Percentiles rank a stretch among this genome's conserved stretches.
Evolutionary conservation across 2,888 invertebrate species (phyloP).

Genomic region (Drosophila dives): DNA sequence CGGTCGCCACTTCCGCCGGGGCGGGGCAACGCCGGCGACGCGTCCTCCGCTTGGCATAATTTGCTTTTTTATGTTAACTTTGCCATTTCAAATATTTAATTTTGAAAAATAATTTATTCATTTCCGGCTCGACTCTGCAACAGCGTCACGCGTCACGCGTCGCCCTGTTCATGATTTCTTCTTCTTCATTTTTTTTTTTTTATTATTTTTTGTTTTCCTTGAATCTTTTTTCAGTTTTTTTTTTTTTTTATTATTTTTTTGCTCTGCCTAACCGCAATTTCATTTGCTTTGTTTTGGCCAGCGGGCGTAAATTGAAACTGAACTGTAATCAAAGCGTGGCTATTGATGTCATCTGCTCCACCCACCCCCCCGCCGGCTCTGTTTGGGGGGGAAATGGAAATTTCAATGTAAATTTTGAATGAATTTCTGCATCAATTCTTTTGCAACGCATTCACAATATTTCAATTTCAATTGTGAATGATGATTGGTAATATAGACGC

Average conservation of each 20-base stretch:
- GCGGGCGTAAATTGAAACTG: slow-evolving; percentile 70
- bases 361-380: background rate
- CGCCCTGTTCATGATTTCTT: slow-evolving; percentile 55
- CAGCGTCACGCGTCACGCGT: slow-evolving; percentile 28
- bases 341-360: slow-evolving; percentile 69
- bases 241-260: slow-evolving; percentile 9
- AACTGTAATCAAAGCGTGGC: slow-evolving; percentile 78
- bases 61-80: slow-evolving; percentile 78
- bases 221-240: slow-evolving; percentile 19
- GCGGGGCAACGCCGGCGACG: slow-evolving; percentile 35
- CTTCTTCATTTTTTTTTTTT: slow-evolving; percentile 22
- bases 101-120: slow-evolving; percentile 78
- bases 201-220: slow-evolving; percentile 6
- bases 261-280: slow-evolving; percentile 52
- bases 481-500: slow-evolving; percentile 10
- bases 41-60: slow-evolving; percentile 64
- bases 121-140: slow-evolving; percentile 63
- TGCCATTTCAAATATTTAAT: slow-evolving; percentile 68
- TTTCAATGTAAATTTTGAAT: slow-evolving; percentile 67
- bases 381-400: slow-evolving; percentile 49
- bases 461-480: slow-evolving; percentile 63
- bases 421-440: slow-evolving; percentile 70
- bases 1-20: slow-evolving; percentile 73
- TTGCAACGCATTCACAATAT: slow-evolving; percentile 64
- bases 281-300: slow-evolving; percentile 63